These are phyloP conservation scores for Cosmia trapezina DNA, from an alignment of 2,888 invertebrate genomes.

Conservation along the genomic window DNA sequence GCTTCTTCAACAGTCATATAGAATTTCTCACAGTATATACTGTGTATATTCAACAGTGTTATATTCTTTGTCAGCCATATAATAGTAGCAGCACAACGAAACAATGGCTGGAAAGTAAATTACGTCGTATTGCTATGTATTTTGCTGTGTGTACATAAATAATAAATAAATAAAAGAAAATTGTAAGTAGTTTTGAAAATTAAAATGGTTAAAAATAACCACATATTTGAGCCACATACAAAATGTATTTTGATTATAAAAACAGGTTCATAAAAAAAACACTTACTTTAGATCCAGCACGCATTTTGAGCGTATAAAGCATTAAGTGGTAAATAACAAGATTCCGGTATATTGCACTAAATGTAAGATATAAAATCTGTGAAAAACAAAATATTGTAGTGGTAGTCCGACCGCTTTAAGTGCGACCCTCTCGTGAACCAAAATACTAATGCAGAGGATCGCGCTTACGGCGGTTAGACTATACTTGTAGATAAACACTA, in stretches of 20 bases:
- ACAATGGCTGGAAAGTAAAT: conserved; percentile 8
- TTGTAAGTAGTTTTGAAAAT: neutral
- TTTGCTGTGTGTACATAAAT: too few species aligned
- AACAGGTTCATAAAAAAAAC: neutral
- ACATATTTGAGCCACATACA: neutral
- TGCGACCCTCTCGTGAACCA: too few species aligned
- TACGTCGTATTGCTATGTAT: too few species aligned
- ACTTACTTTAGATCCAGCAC: conserved; percentile 13
- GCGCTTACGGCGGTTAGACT: too few species aligned
- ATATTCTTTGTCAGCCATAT: conserved; percentile 30
- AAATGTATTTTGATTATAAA: neutral
- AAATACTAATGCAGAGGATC: too few species aligned
- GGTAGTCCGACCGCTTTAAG: too few species aligned
- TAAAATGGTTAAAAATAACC: neutral
- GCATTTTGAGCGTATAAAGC: conserved; percentile 23
- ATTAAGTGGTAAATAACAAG: conserved; percentile 34
- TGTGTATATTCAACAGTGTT: conserved; percentile 2
- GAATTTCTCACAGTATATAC: conserved; percentile 3
- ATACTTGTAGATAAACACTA: neutral
- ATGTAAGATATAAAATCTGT: conserved; percentile 31
- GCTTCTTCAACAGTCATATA: conserved; percentile 22
- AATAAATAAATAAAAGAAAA: too few species aligned
- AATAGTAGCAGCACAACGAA: conserved; percentile 7
- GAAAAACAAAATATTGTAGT: neutral
- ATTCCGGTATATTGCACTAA: conserved; percentile 24